Conservation (phyloP, 2,113 vertebrate genomes). For the Pedetes capensis region DNA sequence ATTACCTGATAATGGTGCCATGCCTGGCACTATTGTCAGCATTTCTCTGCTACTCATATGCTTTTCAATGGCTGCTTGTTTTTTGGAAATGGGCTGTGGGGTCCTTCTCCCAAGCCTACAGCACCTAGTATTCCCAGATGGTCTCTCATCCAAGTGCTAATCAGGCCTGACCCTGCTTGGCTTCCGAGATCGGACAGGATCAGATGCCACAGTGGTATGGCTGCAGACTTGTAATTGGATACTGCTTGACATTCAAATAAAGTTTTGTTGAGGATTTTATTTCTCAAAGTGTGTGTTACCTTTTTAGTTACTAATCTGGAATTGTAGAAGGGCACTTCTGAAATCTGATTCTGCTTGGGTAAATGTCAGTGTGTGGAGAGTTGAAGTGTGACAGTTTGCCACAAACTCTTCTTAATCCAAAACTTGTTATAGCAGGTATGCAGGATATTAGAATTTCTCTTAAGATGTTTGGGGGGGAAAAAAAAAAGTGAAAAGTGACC, state of each 20-base stretch:
- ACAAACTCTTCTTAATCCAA: slow-evolving; percentile 54
- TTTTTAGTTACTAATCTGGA: slow-evolving; percentile 51
- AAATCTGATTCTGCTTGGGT: slow-evolving; percentile 85
- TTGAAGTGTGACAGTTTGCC: slow-evolving; percentile 48
- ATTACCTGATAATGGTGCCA: no score
- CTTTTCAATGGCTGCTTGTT: no score
- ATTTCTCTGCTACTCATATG: no score
- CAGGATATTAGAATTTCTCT: slow-evolving; percentile 73
- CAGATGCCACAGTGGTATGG: no score
- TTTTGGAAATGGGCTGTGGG: no score
- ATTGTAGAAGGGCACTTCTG: slow-evolving; percentile 85
- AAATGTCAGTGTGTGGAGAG: slow-evolving; percentile 85
- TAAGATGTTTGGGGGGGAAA: background rate
- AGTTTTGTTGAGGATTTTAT: background rate
- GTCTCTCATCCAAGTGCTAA: no score
- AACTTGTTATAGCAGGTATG: slow-evolving; percentile 83
- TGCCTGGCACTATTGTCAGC: no score
- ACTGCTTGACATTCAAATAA: slow-evolving; percentile 37
- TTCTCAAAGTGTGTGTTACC: slow-evolving; percentile 31
- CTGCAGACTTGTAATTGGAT: background rate
- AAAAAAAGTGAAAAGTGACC: background rate
- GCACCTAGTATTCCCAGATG: no score
- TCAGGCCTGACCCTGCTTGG: no score
- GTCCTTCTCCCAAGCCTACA: no score
- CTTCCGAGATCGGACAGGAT: no score